Base-by-base conservation (phyloP, 2,888 invertebrate genomes). In the Ormyrus nitidulus region DNA sequence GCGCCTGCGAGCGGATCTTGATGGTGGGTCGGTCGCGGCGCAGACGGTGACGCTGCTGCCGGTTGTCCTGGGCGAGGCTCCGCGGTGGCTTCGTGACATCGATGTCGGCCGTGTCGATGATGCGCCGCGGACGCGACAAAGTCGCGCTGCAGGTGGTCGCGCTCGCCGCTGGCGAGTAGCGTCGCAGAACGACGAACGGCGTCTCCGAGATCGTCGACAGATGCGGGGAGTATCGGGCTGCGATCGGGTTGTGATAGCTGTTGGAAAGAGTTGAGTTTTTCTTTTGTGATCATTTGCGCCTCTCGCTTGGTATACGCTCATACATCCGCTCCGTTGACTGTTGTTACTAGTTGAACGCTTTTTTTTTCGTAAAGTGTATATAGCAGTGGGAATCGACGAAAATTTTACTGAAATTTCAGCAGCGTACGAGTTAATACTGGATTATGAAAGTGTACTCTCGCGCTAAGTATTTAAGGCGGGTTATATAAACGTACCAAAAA, bases 101-200 rank as follows among this genome's bases (percentile, higher is more conserved):
- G 84, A 97, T 97, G 88, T 96, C 96, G 51, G 96, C 95, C 3
- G 96, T 96, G 89, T 96, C 96, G 82, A 96, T 95, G 8, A 88
- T 86, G 84, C 94, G 93, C 70, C 95, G 94, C 1, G 96, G 95
- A 73, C 94, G 93, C 2, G 77, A 56, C 9, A 65, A 7, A 6
- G 46, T 46, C 7, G 34, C 44, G 59, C 58, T 9, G 92, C 88
- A 34, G 8, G 86, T 56, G 1, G 81, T 58, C 13, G 85, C 81
- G 2, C 84, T 79, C 0, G 85, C 83, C 7, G 89, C 87, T 0
- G 87, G 84, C 73, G 88, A 90, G n/a, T 88, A 88, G 34, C 89
- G 88, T 48, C 88, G 82, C 11, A 80, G 84, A 7, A 75, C 64
- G 76, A 84, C 86, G 80, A 87, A 83, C 89, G 92, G 92, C 1